Conservation (phyloP, 1,140 invertebrate genomes). For the Sminthurides bifidus region DNA sequence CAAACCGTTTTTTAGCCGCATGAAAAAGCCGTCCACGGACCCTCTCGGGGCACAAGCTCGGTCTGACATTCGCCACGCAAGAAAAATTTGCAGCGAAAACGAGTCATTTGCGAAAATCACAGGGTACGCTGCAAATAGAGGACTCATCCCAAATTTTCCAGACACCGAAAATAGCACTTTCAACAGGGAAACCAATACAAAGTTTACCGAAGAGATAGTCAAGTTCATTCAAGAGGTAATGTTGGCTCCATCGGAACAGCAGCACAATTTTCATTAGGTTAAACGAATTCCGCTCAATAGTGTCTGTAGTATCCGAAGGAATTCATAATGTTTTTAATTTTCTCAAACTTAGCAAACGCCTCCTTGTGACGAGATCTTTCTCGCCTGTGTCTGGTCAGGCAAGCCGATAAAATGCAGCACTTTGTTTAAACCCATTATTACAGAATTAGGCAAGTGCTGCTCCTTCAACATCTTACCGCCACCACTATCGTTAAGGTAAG, state of each 20-base stretch:
- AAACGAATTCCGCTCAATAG: too few relatives aligned
- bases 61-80: neutral
- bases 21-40: neutral
- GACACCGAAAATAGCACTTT: too few relatives aligned
- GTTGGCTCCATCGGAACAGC: neutral
- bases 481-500: neutral
- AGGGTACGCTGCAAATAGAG: neutral
- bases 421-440: neutral
- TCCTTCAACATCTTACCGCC: neutral
- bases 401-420: neutral
- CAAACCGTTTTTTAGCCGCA: too few relatives aligned
- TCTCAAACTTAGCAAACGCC: slow-evolving; percentile 40
- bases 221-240: neutral
- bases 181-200: too few relatives aligned
- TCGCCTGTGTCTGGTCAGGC: neutral
- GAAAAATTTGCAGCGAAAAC: neutral
- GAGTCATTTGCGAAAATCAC: neutral
- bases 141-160: too few relatives aligned
- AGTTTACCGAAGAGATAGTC: neutral
- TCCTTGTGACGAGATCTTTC: neutral
- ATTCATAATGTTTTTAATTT: neutral
- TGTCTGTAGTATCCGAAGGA: too few relatives aligned
- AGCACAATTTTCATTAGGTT: neutral
- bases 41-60: neutral
- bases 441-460: neutral